Conservation (phyloP, 2,113 vertebrate genomes). For the Silurus asotus region DNA sequence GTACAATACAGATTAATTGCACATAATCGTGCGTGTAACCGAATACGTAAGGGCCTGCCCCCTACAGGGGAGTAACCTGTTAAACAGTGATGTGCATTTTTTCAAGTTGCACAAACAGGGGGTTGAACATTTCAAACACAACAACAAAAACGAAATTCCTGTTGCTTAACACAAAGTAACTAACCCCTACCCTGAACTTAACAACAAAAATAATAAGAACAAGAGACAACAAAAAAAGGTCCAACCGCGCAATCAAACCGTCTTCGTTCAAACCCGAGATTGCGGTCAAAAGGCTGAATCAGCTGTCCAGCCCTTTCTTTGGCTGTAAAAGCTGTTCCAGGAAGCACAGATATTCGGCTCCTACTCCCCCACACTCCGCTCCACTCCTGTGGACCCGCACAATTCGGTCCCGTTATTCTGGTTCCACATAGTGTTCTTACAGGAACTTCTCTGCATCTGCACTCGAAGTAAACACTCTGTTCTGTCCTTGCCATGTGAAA, state of each 20-base stretch:
- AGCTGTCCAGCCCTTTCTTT: background rate
- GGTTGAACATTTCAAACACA: too few species aligned
- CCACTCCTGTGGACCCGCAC: background rate
- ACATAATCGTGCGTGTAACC: too few species aligned
- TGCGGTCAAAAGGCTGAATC: background rate
- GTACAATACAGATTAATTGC: too few species aligned
- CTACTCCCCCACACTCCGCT: background rate
- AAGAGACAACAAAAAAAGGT: background rate
- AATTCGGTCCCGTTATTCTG: too few species aligned
- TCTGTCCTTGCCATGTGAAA: background rate
- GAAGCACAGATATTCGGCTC: background rate
- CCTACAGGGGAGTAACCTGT: too few species aligned
- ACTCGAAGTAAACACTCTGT: background rate
- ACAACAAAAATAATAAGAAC: background rate
- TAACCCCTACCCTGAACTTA: background rate
- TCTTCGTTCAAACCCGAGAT: background rate
- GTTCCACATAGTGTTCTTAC: background rate
- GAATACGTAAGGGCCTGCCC: too few species aligned
- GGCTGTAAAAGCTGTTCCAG: background rate
- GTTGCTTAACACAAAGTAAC: background rate
- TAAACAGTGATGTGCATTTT: too few species aligned
- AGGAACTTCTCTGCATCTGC: background rate
- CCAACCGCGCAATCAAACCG: background rate
- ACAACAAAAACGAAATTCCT: too few species aligned
- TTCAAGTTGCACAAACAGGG: too few species aligned